Percentiles rank a stretch among this genome's conserved stretches.
These are phyloP conservation scores for Acheta domesticus DNA, from an alignment of 2,888 invertebrate species.

Conservation along the genomic window DNA sequence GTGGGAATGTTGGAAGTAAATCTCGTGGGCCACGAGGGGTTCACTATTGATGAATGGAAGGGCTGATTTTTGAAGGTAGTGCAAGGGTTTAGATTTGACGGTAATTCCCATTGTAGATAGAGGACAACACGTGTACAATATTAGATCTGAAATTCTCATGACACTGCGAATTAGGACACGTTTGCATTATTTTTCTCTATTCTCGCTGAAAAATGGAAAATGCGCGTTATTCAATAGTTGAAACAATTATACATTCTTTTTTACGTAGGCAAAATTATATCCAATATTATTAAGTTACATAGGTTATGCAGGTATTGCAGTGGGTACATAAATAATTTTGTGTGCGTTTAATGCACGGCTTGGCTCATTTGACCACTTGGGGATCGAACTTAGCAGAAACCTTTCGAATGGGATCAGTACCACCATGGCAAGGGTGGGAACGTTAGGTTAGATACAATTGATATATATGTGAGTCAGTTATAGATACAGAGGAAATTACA, in stretches of 20 bases:
- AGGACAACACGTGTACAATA: not conserved
- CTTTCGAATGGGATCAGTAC: not conserved
- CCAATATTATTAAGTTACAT: not conserved
- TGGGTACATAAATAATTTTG: not conserved
- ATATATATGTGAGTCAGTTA: not conserved
- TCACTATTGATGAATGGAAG: no score
- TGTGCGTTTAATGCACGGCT: not conserved
- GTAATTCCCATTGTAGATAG: not conserved
- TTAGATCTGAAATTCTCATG: not conserved
- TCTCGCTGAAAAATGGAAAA: not conserved
- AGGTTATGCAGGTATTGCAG: not conserved
- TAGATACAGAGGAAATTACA: no score
- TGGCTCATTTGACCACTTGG: no score
- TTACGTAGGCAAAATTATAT: not conserved
- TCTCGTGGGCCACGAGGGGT: no score
- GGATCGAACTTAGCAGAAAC: not conserved
- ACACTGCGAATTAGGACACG: not conserved
- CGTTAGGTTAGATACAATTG: not conserved
- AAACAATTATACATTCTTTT: not conserved
- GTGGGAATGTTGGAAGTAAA: not conserved
- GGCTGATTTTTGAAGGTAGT: no score
- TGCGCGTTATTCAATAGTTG: not conserved
- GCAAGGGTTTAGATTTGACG: no score
- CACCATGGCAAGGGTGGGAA: not conserved
- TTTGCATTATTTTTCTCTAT: not conserved